Evolutionary conservation across 2,113 vertebrate genomes (phyloP).

Genomic region (Bos javanicus): DNA sequence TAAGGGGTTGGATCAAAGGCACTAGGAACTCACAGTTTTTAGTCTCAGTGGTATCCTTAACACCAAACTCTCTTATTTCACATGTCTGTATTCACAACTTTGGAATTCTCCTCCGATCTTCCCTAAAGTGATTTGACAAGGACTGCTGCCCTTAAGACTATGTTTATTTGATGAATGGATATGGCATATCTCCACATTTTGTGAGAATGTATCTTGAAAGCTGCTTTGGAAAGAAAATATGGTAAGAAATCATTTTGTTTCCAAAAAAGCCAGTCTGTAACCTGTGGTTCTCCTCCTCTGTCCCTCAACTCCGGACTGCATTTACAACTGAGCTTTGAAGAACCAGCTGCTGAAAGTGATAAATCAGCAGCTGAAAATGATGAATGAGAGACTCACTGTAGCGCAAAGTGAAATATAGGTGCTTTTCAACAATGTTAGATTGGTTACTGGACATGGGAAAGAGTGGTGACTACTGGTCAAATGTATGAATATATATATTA

Average conservation of each 20-base stretch:
- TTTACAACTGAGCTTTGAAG: constrained; percentile 13
- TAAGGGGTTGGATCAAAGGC: not conserved
- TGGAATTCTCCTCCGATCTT: not conserved
- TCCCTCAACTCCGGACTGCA: not conserved
- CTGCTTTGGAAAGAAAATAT: not conserved
- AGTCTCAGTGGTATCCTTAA: not conserved
- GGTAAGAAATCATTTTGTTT: not conserved
- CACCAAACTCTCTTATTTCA: not conserved
- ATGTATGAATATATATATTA: not conserved
- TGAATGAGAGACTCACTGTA: not conserved
- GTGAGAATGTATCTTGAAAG: not conserved
- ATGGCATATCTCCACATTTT: not conserved
- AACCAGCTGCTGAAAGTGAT: not conserved
- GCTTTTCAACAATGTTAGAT: not conserved
- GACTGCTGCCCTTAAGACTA: not conserved
- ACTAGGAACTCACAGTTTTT: not conserved
- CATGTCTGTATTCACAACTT: not conserved
- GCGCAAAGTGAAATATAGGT: not conserved
- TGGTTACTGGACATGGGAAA: not conserved
- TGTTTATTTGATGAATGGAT: not conserved
- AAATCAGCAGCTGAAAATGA: not conserved
- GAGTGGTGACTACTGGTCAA: not conserved
- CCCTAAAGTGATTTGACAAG: not conserved
- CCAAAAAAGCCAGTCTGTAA: not conserved
- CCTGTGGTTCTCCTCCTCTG: not conserved